Evolutionary conservation across 2,888 invertebrate species (phyloP).

Genomic region (Nasonovia ribisnigri): DNA sequence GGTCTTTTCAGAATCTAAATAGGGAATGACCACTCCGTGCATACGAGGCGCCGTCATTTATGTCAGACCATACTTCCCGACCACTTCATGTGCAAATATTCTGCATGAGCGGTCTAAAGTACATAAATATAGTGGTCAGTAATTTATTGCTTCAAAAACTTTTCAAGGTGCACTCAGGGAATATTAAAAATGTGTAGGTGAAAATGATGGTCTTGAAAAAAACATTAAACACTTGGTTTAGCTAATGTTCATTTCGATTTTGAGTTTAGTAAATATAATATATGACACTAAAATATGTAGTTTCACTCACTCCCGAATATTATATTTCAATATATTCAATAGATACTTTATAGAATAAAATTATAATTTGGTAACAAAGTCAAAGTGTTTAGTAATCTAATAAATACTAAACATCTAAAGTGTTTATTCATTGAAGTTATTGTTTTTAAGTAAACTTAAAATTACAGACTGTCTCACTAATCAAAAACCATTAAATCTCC

Average conservation of each 20-base stretch:
- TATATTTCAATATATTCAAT: background rate
- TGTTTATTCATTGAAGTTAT: background rate
- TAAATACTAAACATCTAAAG: background rate
- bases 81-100: constrained; percentile 20
- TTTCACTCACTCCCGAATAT: background rate
- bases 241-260: background rate
- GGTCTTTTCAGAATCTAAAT: constrained; percentile 3
- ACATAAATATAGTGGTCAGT: constrained; percentile 29
- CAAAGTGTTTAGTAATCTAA: background rate
- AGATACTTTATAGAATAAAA: background rate
- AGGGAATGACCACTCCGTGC: background rate
- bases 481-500: too few relatives aligned
- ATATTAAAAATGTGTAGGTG: constrained; percentile 38
- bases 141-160: constrained; percentile 44
- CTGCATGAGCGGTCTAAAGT: background rate
- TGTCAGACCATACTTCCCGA: background rate
- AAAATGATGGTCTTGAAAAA: background rate
- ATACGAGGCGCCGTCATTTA: background rate
- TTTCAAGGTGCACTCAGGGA: constrained; percentile 42
- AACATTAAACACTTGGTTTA: background rate
- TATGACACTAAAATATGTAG: background rate
- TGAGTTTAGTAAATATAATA: background rate
- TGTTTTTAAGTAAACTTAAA: background rate
- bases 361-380: background rate
- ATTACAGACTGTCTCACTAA: background rate